A percentile compares a stretch with the other conserved stretches of the same genome.
Conservation (phyloP, 2,797 vertebrate genomes). For the Eutrigla gurnardus region DNA sequence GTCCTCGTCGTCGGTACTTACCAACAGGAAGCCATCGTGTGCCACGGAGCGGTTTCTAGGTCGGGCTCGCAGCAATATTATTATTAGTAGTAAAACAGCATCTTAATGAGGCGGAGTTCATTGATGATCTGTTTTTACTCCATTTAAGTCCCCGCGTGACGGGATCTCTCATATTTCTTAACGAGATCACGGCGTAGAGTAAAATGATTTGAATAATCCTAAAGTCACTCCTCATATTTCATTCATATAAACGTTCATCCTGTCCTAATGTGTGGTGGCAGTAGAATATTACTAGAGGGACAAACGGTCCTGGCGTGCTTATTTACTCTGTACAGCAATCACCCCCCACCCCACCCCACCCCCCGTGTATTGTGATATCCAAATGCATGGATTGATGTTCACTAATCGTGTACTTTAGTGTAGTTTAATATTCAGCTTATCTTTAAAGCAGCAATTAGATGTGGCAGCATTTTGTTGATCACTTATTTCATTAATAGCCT, state of each 20-base stretch:
- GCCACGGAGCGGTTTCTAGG: conserved; percentile 9
- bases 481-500: conserved; percentile 19
- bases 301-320: conserved; percentile 32
- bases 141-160: conserved; percentile 5
- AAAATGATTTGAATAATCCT: conserved; percentile 51
- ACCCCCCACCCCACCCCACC: conserved; percentile 26
- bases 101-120: conserved; percentile 41
- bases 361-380: conserved; percentile 36
- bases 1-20: no score
- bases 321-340: conserved; percentile 49
- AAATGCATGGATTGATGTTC: conserved; percentile 40
- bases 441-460: conserved; percentile 21
- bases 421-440: conserved; percentile 17
- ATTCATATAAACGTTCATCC: conserved; percentile 39
- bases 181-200: conserved; percentile 35
- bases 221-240: conserved; percentile 26
- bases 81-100: conserved; percentile 18
- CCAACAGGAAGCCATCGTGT: background rate
- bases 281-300: conserved; percentile 34
- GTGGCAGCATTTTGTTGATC: conserved; percentile 1
- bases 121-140: conserved; percentile 39
- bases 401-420: conserved; percentile 29
- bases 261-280: conserved; percentile 37
- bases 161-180: conserved; percentile 17
- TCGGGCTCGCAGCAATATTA: background rate